Evolutionary conservation across 2,888 invertebrate species (phyloP), one percentile per base, ranked within the genome.

Genomic region (Arge pagana): DNA sequence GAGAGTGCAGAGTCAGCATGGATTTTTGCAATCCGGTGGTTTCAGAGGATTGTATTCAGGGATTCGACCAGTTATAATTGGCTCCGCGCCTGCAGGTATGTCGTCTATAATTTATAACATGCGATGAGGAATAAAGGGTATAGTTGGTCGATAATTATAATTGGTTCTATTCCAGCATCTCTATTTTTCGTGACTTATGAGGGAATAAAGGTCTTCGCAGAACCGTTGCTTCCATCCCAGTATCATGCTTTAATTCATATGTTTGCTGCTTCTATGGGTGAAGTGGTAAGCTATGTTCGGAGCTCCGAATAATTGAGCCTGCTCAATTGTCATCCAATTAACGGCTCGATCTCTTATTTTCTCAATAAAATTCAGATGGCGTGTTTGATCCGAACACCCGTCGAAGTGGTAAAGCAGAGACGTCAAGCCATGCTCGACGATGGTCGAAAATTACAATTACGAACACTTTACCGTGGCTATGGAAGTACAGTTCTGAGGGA

Each of bases 381-480:
- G 5, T 98, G 97, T 72, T 71, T 92, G 3, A 85, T 97, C 24
- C 81, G 98, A 58, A 98, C 99, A 3, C 99, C 99, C 0, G 90
- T 93, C 4, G 99, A 99, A 79, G 89, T 99, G 52, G 87, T 96
- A 0, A 99, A 99, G 74, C 99, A 99, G 77, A 81, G 98, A 54
- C 85, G 90, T 26, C 99, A 99, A 78, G 90, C 90, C 0, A 81
- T 80, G 7, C 55, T 75, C 11, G 23, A 54, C 13, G 77, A 80
- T 5, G 69, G 74, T 10, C 74, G 63, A 41, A 63, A 77, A 30
- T 77, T 82, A 11, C 79, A 81, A 0, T 40, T 72, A 23, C 63
- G 58, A 58, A 73, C 68, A 0, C 73, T 90, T 6, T 90, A 89
- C 73, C 81, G 90, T 6, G 93, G 95, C 0, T 89, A 90, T 70